phyloP scores from a whole-genome alignment of 2,113 vertebrate genomes.

The Oplegnathus fasciatus region DNA sequence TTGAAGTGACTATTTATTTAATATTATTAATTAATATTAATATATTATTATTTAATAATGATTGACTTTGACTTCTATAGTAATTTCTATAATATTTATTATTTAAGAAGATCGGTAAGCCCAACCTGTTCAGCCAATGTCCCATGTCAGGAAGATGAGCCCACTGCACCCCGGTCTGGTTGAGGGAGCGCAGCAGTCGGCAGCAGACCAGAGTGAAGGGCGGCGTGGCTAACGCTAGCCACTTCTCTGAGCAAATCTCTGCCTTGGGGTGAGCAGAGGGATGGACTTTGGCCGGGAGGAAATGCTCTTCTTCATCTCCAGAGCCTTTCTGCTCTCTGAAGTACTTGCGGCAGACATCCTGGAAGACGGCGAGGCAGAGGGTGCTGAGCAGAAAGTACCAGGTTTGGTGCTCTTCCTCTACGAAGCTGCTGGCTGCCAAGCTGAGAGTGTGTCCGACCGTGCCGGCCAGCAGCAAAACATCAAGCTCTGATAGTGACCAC shows the following conservation, averaged over 20 bases:
- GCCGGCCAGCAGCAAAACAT: slow-evolving; percentile 88
- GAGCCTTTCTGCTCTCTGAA: slow-evolving; percentile 73
- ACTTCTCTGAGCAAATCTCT: slow-evolving; percentile 81
- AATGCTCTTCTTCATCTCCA: slow-evolving; percentile 59
- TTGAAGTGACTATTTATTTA: no score
- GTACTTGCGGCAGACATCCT: slow-evolving; percentile 89
- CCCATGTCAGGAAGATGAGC: slow-evolving; percentile 93
- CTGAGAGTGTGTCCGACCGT: slow-evolving; percentile 92
- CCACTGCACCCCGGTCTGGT: slow-evolving; percentile 97
- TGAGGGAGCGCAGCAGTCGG: slow-evolving; percentile 92
- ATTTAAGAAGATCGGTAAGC: neutral
- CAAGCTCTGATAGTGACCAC: slow-evolving; percentile 89
- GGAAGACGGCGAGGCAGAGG: slow-evolving; percentile 91
- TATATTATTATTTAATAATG: no score
- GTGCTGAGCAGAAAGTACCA: slow-evolving; percentile 98
- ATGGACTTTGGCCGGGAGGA: slow-evolving; percentile 69
- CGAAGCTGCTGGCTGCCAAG: slow-evolving; percentile 93
- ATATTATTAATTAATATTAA: no score
- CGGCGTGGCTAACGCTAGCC: slow-evolving; percentile 90
- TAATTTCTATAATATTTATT: neutral
- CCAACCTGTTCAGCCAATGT: slow-evolving; percentile 96
- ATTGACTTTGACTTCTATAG: neutral
- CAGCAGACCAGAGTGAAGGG: slow-evolving; percentile 91
- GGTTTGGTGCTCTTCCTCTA: slow-evolving; percentile 98
- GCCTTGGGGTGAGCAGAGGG: slow-evolving; percentile 39